These are phyloP conservation scores for Aphelenchoides besseyi DNA, from an alignment of 1,140 invertebrate genomes.

Conservation along the genomic window DNA sequence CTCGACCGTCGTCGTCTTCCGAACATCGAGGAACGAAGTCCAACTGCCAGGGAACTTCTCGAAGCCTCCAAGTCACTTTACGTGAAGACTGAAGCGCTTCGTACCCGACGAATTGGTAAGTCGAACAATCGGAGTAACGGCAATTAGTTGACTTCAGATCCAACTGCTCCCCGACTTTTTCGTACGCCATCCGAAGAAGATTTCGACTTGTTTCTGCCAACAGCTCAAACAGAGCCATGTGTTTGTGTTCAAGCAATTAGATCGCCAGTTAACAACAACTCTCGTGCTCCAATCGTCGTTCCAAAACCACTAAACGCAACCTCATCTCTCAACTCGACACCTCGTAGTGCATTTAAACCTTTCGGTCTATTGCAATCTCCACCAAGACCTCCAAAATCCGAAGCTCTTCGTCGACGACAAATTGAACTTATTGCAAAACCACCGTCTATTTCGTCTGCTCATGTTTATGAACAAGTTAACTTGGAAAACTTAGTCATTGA, in stretches of 20 bases:
- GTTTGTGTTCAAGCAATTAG: background rate
- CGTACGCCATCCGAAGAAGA: conserved; percentile 17
- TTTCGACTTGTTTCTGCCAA: background rate
- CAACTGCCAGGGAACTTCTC: conserved; percentile 16
- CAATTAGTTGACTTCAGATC: no score
- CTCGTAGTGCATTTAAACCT: background rate
- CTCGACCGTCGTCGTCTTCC: conserved; percentile 7
- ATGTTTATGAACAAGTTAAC: conserved; percentile 7
- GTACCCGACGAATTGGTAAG: background rate
- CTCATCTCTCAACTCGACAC: background rate
- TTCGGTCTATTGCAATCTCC: background rate
- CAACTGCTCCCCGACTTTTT: background rate
- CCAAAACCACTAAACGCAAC: background rate
- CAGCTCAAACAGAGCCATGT: background rate
- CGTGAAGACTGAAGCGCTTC: conserved; percentile 7
- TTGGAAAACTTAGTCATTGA: background rate
- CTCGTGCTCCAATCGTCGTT: background rate
- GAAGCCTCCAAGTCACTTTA: conserved; percentile 19
- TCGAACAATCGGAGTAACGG: no score
- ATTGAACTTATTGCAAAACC: background rate
- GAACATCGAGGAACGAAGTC: background rate
- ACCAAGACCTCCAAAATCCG: background rate
- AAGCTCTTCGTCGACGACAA: background rate
- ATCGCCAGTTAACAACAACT: conserved; percentile 1
- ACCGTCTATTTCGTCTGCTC: background rate